Evolutionary conservation across 2,113 vertebrate genomes (phyloP), one percentile per base, ranked within the genome.

Genomic region (Toxostoma redivivum): DNA sequence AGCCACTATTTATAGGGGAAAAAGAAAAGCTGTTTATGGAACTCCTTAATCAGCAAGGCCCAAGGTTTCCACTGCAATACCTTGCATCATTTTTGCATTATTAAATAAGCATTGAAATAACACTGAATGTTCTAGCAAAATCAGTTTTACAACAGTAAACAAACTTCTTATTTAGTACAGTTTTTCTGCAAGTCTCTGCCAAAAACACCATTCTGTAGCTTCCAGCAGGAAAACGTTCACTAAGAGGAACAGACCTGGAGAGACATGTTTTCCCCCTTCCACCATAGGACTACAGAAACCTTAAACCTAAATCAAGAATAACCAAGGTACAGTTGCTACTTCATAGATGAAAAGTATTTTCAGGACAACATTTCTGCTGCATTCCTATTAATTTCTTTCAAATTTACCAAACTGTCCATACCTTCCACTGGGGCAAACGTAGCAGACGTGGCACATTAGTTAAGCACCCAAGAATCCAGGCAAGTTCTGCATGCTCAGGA

Each of bases 361-460:
- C 86, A 91, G 66, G 58, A 77, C 28, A 69, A 57, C 22, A 85
- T 17, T 51, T 66, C 25, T 44, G 37, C 5, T 44, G 15, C 82
- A 87, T 62, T 79, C 15, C 31, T 42, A 73, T 2, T 10, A 3
- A 27, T 65, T 69, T 92, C 8, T 51, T 91, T 81, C 35, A 47
- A 77, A 37, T 22, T 84, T 50, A 66, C 27, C 50, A 60, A 60
- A 84, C 15, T 30, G 28, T 37, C 33, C 73, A 92, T 97, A 99
- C 99, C 99, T 99, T 99, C 99, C 99, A 99, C 57, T 99, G 99
- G 8, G 99, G 99, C 83, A 99, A 97, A 90, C 99, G 99, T 19
- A 98, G 97, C 35, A 99, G 96, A 44, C 98, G 98, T 23, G 99
- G 98, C 96, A 99, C 97, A 16, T 98, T 99, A 94, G 99, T 99